Evolutionary conservation across 2,113 vertebrate genomes (phyloP).

Genomic region (Heliornis fulica): DNA sequence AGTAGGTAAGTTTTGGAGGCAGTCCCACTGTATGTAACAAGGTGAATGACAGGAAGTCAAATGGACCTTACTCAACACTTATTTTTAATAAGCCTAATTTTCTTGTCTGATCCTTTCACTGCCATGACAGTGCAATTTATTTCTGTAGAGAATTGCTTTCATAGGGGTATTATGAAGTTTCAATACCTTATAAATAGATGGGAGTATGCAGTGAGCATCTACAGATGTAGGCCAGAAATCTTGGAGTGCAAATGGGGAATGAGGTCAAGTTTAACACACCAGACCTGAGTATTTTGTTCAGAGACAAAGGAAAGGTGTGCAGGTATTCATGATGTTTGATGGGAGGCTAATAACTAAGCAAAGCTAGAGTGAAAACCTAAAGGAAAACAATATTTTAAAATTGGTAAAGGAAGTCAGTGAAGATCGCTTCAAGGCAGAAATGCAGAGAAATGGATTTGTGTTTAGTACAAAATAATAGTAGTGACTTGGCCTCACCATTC

Average conservation of each 20-base stretch:
- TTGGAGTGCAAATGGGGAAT: neutral
- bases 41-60: constrained; percentile 3
- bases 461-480: neutral
- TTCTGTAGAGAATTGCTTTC: neutral
- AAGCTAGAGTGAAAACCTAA: neutral
- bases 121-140: constrained; percentile 5
- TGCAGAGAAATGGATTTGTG: neutral
- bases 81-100: constrained; percentile 22
- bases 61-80: neutral
- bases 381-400: neutral
- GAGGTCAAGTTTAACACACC: neutral
- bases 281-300: neutral
- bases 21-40: neutral
- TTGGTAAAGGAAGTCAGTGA: neutral
- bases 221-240: neutral
- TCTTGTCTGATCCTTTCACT: neutral
- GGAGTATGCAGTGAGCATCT: neutral
- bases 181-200: neutral
- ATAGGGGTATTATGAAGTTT: neutral
- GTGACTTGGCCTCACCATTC: neutral
- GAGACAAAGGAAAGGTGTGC: neutral
- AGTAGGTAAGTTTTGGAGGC: neutral
- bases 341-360: neutral
- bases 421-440: neutral
- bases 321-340: neutral